These are phyloP conservation scores for Matsumyia berberina DNA, from an alignment of 2,888 invertebrate genomes.

Conservation along the genomic window DNA sequence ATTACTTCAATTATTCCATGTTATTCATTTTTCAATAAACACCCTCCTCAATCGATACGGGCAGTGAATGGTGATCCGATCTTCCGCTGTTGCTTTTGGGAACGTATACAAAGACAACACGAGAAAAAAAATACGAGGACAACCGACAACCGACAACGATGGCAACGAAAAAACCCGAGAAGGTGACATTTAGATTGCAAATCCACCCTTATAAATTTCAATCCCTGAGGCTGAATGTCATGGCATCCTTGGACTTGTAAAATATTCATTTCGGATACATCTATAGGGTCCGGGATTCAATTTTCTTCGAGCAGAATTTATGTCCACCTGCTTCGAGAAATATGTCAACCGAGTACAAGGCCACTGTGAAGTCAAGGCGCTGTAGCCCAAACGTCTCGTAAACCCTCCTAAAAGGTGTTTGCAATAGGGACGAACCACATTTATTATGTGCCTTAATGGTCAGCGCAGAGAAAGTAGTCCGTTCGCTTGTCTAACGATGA, in stretches of 20 bases:
- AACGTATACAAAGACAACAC: constrained; percentile 15
- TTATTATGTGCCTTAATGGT: constrained; percentile 65
- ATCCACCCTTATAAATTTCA: constrained; percentile 73
- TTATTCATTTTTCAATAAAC: constrained; percentile 73
- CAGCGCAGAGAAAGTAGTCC: constrained; percentile 11
- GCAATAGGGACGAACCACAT: constrained; percentile 45
- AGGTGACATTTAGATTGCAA: constrained; percentile 68
- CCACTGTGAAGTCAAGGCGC: constrained; percentile 1
- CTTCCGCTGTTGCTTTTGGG: constrained; percentile 58
- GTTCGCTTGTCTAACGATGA: constrained; percentile 1
- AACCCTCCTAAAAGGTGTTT: constrained; percentile 58
- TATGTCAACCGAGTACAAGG: constrained; percentile 49
- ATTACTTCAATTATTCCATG: constrained; percentile 73
- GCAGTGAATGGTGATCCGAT: constrained; percentile 44
- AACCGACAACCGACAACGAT: background rate
- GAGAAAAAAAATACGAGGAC: constrained; percentile 19
- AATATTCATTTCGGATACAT: constrained; percentile 71
- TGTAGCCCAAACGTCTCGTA: constrained; percentile 48
- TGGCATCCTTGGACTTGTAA: constrained; percentile 66
- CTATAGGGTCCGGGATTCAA: constrained; percentile 65
- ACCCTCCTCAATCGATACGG: constrained; percentile 48
- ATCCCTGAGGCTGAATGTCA: constrained; percentile 65
- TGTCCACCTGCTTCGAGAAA: constrained; percentile 60
- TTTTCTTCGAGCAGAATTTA: constrained; percentile 69
- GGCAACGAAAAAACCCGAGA: constrained; percentile 16